Conservation (phyloP, 2,113 vertebrate genomes). For the Podilymbus podiceps region DNA sequence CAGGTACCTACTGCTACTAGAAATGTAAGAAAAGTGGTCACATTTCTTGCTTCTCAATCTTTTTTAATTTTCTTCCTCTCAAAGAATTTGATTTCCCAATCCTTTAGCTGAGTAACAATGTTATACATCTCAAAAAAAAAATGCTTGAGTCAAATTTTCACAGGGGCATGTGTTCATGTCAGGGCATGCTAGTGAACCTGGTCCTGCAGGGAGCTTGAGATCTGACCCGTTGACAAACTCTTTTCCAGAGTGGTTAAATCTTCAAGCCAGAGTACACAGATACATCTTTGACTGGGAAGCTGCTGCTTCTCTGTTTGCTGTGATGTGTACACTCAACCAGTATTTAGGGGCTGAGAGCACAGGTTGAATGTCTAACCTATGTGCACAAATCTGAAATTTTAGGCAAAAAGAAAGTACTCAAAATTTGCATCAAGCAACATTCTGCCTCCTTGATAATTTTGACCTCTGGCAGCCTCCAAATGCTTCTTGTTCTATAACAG, state of each 20-base stretch:
- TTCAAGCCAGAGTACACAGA: not conserved
- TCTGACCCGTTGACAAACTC: not conserved
- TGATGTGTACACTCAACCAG: not conserved
- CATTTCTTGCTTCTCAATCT: not conserved
- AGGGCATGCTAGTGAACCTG: not conserved
- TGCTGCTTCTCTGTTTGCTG: not conserved
- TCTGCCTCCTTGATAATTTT: not conserved
- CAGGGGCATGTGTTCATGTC: accelerated
- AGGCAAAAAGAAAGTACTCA: not conserved
- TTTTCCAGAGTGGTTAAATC: not conserved
- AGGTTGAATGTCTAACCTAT: not conserved
- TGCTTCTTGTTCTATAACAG: not conserved
- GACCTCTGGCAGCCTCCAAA: not conserved
- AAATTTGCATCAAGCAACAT: not conserved
- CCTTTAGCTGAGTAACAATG: not conserved
- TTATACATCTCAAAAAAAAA: not conserved
- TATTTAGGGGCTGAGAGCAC: not conserved
- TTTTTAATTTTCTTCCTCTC: not conserved
- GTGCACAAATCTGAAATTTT: not conserved
- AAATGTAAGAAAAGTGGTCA: not conserved
- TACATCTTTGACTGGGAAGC: not conserved
- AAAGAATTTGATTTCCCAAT: not conserved
- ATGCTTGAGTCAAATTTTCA: not conserved
- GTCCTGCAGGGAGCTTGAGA: not conserved
- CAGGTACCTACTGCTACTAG: not conserved